A percentile compares a stretch with the other conserved stretches of the same genome.
phyloP scores from a whole-genome alignment of 1,140 invertebrate genomes.

The Aphelinus atriplicis region DNA sequence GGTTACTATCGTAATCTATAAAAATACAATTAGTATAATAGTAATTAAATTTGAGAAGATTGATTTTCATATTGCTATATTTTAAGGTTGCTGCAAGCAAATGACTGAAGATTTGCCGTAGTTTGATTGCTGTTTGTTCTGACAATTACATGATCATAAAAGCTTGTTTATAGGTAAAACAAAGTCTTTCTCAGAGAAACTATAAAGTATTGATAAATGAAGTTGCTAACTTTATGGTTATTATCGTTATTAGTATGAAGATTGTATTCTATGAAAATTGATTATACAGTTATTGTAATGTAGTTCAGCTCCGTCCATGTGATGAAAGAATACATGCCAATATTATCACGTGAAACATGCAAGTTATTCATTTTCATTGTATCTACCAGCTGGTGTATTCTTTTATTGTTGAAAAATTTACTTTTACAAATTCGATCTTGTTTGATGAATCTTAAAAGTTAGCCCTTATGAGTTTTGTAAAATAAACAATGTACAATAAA shows the following conservation, averaged over 20 bases:
- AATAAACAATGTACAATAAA: constrained; percentile 33
- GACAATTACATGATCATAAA: not conserved
- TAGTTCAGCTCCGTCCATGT: constrained; percentile 53
- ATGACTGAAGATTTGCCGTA: not conserved
- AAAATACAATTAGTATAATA: too few relatives aligned
- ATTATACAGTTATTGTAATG: constrained; percentile 42
- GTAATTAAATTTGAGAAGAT: too few relatives aligned
- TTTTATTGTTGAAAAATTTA: constrained; percentile 12
- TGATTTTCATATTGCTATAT: too few relatives aligned
- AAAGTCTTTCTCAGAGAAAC: not conserved
- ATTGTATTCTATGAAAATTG: constrained; percentile 54
- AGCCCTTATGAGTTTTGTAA: constrained; percentile 26
- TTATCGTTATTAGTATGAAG: constrained; percentile 49
- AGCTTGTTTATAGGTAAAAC: constrained; percentile 1
- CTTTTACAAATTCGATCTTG: not conserved
- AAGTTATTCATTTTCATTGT: constrained; percentile 11
- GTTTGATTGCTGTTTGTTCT: not conserved
- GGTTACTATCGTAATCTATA: too few relatives aligned
- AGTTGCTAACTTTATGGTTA: constrained; percentile 37
- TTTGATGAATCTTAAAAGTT: constrained; percentile 10
- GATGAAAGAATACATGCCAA: constrained; percentile 35
- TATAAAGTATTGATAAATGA: constrained; percentile 10
- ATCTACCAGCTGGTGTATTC: not conserved
- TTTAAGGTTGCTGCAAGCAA: not conserved
- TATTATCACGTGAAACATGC: constrained; percentile 16